Evolutionary conservation across 2,797 vertebrate species (phyloP), one percentile per base, ranked within the genome.

Genomic region (Argyrosomus regius): DNA sequence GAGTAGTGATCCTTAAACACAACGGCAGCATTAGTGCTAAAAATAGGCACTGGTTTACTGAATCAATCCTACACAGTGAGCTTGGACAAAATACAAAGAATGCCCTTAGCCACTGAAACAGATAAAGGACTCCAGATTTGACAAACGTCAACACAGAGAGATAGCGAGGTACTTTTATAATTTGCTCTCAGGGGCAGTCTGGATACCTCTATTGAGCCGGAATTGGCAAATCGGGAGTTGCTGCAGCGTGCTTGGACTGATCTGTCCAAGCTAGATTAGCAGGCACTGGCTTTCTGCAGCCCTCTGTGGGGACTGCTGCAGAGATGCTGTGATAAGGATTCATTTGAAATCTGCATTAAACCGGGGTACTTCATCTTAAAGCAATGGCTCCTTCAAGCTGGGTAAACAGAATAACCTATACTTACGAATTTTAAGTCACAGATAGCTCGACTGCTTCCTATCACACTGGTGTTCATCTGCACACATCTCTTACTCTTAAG

Each of bases 1-100:
- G 59, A 87, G 61, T 46, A 63, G 57, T 48, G 73, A 85, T 82
- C 78, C 80, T 86, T 83, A 79, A 57, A 50, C 73, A 81, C 75
- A 75, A 77, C 50, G 2, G 74, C 84, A 82, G 72, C 28, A 62
- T 68, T 39, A 59, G 31, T 48, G 81, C 85, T 81, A 89, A 91
- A 89, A 89, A 87, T 84, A 93, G 84, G 20, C 65, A 60, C 68
- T 59, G 46, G 79, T 62, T 78, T 69, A 72, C 69, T 66, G 73
- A 91, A 89, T 90, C 81, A 83, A 72, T 87, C 78, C 65, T 61
- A 67, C 72, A 85, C 66, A 85, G 72, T 62, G 41, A 74, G 75
- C 14, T 22, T 12, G 20, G 61, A 67, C 61, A 67, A 82, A 83
- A 88, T 22, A 66, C 63, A 87, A 72, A 75, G 48, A 85, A 75